Conservation (phyloP, 2,797 vertebrate species). For the Graptemys geographica region DNA sequence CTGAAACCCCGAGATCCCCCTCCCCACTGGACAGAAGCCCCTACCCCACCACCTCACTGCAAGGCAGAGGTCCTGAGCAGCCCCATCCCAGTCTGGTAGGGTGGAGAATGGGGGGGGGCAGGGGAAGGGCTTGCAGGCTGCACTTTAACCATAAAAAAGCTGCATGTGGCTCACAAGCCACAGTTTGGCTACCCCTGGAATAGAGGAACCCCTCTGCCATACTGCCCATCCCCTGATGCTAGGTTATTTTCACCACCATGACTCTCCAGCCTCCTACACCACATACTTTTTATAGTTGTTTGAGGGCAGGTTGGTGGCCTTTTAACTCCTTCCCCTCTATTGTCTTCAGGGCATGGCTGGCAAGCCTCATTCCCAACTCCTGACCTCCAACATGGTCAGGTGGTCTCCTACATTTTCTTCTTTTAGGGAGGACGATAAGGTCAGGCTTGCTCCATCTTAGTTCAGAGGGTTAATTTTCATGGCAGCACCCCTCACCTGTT, state of each 20-base stretch:
- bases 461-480: neutral
- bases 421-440: neutral
- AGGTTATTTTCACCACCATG: neutral
- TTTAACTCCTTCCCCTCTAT: neutral
- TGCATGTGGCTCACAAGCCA: too few relatives aligned
- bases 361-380: neutral
- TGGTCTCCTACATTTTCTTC: neutral
- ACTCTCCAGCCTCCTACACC: neutral
- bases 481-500: neutral
- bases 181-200: too few relatives aligned
- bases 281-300: neutral
- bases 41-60: too few relatives aligned
- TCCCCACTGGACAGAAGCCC: too few relatives aligned
- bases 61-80: too few relatives aligned
- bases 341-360: neutral
- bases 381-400: neutral
- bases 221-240: neutral
- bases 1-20: too few relatives aligned
- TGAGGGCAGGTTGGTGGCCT: neutral
- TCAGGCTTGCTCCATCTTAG: accelerated
- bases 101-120: too few relatives aligned
- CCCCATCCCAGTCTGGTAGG: too few relatives aligned
- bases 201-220: neutral
- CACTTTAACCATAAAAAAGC: too few relatives aligned
- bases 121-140: too few relatives aligned